Evolutionary conservation across 2,888 invertebrate genomes (phyloP).

Genomic region (Eurytoma californica): DNA sequence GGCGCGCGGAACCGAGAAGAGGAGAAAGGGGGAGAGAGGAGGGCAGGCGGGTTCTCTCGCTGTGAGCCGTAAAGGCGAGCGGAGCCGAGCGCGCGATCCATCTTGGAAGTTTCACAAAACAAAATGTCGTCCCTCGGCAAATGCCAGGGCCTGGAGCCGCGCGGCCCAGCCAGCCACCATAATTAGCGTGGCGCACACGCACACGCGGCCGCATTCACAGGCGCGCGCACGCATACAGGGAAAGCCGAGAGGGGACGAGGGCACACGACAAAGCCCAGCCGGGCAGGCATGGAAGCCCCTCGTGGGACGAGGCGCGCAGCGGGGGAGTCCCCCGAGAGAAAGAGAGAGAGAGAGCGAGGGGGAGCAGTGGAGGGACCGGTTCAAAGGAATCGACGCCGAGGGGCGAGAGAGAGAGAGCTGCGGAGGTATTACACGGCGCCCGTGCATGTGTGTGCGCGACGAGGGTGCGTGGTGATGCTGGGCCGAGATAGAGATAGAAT

Average conservation of each 20-base stretch:
- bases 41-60: not conserved
- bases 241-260: not conserved
- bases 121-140: slow-evolving; percentile 72
- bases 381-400: slow-evolving; percentile 56
- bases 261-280: slow-evolving; percentile 16
- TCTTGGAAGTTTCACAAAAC: slow-evolving; percentile 69
- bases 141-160: slow-evolving; percentile 43
- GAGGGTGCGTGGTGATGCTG: slow-evolving; percentile 49
- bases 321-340: slow-evolving; percentile 56
- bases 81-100: slow-evolving; percentile 63
- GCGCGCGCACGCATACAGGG: not conserved
- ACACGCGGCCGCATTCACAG: not conserved
- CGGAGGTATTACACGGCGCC: slow-evolving; percentile 43
- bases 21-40: slow-evolving; percentile 35
- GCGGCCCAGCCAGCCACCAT: slow-evolving; percentile 67
- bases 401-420: slow-evolving; percentile 47
- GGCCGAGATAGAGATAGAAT: slow-evolving; percentile 49
- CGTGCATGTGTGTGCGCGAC: slow-evolving; percentile 18
- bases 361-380: slow-evolving; percentile 55
- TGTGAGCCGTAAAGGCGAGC: slow-evolving; percentile 26
- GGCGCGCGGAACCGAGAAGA: slow-evolving; percentile 8
- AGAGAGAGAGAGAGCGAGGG: slow-evolving; percentile 38
- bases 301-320: slow-evolving; percentile 51
- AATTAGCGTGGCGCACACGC: slow-evolving; percentile 66
- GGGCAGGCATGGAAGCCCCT: slow-evolving; percentile 49